Evolutionary conservation across 1,140 invertebrate genomes (phyloP), one percentile per base, ranked within the genome.

Genomic region (Gonatopus flavifemur): DNA sequence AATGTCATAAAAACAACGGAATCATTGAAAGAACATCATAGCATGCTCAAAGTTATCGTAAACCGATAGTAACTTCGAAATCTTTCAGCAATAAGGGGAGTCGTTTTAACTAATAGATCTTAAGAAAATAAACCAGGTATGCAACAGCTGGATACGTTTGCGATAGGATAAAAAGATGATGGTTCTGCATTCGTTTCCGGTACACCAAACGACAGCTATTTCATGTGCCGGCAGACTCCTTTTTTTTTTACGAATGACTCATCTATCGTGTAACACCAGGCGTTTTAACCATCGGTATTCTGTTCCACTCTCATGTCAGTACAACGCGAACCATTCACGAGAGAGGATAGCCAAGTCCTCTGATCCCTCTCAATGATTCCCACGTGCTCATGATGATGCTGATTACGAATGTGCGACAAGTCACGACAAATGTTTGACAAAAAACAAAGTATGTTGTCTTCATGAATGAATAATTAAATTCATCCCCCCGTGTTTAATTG

Each of bases 301-400:
- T 51, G 22, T 57, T 44, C 56, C 28, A 16, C 32, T 42, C 33
- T 52, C 33, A 38, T 58, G 49, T 58, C 55, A 58, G 56, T 58
- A 52, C 33, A 31, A 32, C 49, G 49, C 35, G 49, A 32, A 48
- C 43, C 55, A 44, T 43, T 40, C 28, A 20, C 8, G 31, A 28
- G 49, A 33, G 35, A 57, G 35, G 48, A 58, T 49, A 48, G n/a
- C n/a, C 42, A 39, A 25, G 22, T 43, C 10, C 37, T 48, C n/a
- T 24, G 38, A n/a, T 15, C 31, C 10, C 20, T 8, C 3, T 21
- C 41, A 45, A 18, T 37, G 5, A 19, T 22, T 30, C 41, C 41
- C 52, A 47, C 43, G 53, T 55, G 53, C 42, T 21, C 9, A 19
- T 33, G 43, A 15, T 12, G 20, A 40, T 44, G 15, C 39, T 19